Base-by-base conservation (phyloP, 2,888 invertebrate species). In the Apamea monoglypha region DNA sequence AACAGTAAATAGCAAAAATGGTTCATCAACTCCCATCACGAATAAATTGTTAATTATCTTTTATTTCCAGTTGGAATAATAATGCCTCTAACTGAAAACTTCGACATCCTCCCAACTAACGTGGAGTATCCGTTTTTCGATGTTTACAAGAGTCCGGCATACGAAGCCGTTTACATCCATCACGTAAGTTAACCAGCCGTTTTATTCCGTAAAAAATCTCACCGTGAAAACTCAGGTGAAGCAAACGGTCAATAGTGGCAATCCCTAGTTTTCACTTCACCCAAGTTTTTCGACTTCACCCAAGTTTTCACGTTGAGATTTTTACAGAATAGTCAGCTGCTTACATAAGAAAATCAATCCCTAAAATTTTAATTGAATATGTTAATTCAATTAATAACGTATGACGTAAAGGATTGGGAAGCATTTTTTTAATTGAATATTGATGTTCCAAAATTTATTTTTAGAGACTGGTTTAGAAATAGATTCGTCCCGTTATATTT, bases 31-130 rank as follows among this genome's bases (percentile, higher is more conserved):
- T 21, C 7, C n/a, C 1, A 47, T 56, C 2, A 74, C 47, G 7
- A 25, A 61, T 67, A 36, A 68, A 71, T 59, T 21, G 0, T 32
- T 47, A 56, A 5, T 14, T 21, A 29, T 56, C 36, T 72, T 78
- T 88, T 67, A 32, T 88, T 87, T 88, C 80, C 93, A 97, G 97
- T 97, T 84, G 97, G 94, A 81, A 96, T 97, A 81, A 91, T 97
- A 86, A 94, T 96, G 92, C 97, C 97, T 61, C 78, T 97, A 82
- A 95, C 96, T 32, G 97, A 97, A 89, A 94, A 95, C 85, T 97
- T 97, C 84, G 92, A 94, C 50, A 93, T 97, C 83, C 88, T 97
- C 67, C 97, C 97, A 8, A 97, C 97, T n/a, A 97, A 97, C 84
- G 97, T 97, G 21, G 96, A 97, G 84, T 97, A 97, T 86, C 96